phyloP scores from a whole-genome alignment of 2,113 vertebrate genomes.

The Mugil cephalus region DNA sequence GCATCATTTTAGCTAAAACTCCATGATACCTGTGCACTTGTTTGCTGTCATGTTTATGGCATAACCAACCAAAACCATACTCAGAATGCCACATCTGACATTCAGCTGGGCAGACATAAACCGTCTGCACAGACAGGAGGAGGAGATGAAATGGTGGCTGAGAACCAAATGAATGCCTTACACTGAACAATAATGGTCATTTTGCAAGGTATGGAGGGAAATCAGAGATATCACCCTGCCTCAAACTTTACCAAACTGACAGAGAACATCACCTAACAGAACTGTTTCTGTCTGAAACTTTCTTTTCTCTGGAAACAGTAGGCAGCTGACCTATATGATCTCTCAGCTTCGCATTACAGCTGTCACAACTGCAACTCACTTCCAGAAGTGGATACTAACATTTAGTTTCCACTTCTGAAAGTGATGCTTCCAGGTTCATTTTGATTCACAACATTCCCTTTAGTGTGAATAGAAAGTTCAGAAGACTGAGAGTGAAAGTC shows the following conservation, averaged over 20 bases:
- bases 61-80: conserved; percentile 5
- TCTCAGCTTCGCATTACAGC: conserved; percentile 40
- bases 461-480: not conserved
- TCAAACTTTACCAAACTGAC: conserved; percentile 40
- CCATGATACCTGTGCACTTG: not conserved
- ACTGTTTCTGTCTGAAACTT: conserved; percentile 3
- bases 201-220: conserved; percentile 23
- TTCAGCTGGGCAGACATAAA: conserved; percentile 50
- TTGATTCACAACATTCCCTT: conserved; percentile 10
- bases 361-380: not conserved
- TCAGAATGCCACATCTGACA: conserved; percentile 29
- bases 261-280: conserved; percentile 32
- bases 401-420: conserved; percentile 31
- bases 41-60: conserved; percentile 8
- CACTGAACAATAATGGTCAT: conserved; percentile 39
- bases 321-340: conserved; percentile 58
- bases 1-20: not conserved
- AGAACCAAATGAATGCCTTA: conserved; percentile 39
- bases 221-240: conserved; percentile 37
- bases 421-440: conserved; percentile 4
- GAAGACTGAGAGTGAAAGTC: not conserved
- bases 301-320: conserved; percentile 17
- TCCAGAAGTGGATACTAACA: not conserved
- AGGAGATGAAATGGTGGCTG: conserved; percentile 27
- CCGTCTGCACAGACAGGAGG: conserved; percentile 24